These are phyloP conservation scores for Aphrophora alni DNA, from an alignment of 2,888 invertebrate species.

Conservation along the genomic window DNA sequence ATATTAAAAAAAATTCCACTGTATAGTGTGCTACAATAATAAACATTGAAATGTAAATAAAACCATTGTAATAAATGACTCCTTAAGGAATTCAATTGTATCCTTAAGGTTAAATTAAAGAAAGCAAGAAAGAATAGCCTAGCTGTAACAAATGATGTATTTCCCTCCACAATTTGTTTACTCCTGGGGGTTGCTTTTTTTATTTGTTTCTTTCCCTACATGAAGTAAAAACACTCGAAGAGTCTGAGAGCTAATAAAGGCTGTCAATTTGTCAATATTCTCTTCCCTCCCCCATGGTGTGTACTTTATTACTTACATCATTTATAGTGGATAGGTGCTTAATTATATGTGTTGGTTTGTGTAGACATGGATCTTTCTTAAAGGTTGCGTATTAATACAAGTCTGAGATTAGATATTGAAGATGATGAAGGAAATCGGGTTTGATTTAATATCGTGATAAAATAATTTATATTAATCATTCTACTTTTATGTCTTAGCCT, in stretches of 20 bases:
- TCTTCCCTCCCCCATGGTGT: neutral
- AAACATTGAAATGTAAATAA: neutral
- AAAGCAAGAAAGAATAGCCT: neutral
- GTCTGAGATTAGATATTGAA: neutral
- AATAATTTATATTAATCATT: too few species aligned
- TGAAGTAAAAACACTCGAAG: neutral
- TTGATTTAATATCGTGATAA: too few species aligned
- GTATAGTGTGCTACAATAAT: neutral
- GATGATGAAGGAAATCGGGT: too few species aligned
- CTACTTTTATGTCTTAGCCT: too few species aligned
- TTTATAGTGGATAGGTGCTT: neutral
- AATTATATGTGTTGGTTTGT: neutral
- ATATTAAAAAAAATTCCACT: too few species aligned
- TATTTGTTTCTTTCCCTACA: slow-evolving; percentile 1
- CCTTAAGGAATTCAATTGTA: neutral
- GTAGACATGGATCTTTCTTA: neutral
- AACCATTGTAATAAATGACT: neutral
- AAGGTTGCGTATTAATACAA: neutral
- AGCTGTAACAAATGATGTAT: neutral
- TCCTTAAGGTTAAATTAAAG: neutral
- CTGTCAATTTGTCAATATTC: neutral
- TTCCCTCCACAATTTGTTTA: slow-evolving; percentile 2
- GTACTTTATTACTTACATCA: neutral
- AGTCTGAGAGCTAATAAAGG: neutral
- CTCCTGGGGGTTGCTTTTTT: neutral